Evolutionary conservation across 2,888 invertebrate genomes (phyloP).

Genomic region (Acronicta leporina): DNA sequence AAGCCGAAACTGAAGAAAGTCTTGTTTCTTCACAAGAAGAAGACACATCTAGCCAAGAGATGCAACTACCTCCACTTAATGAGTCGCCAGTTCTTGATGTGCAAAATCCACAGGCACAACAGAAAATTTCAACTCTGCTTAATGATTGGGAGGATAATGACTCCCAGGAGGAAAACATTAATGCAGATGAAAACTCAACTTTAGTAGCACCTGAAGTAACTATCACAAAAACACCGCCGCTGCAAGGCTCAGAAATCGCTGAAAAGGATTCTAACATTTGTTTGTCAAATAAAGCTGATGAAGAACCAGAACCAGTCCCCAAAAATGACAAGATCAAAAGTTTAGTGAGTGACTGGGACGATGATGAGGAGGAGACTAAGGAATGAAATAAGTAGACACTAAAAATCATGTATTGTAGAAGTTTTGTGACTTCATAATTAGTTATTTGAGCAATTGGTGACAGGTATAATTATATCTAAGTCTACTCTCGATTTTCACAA

Average conservation of each 20-base stretch:
- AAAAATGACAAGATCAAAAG: slow-evolving; percentile 80
- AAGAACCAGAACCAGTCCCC: slow-evolving; percentile 42
- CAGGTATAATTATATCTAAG: neutral
- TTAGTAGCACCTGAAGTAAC: slow-evolving; percentile 42
- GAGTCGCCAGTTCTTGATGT: slow-evolving; percentile 40
- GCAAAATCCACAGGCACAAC: slow-evolving; percentile 55
- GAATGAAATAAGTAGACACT: slow-evolving; percentile 25
- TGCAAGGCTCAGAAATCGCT: slow-evolving; percentile 30
- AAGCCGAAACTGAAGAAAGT: slow-evolving; percentile 62
- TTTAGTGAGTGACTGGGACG: slow-evolving; percentile 87
- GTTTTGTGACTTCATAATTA: neutral
- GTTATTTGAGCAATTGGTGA: slow-evolving; percentile 3
- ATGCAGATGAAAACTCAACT: slow-evolving; percentile 25
- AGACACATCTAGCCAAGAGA: slow-evolving; percentile 47
- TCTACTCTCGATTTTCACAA: slow-evolving; percentile 10
- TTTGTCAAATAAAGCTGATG: slow-evolving; percentile 19
- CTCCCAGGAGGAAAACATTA: slow-evolving; percentile 71
- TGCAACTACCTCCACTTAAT: slow-evolving; percentile 19
- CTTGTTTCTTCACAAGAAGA: slow-evolving; percentile 58
- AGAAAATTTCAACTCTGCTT: slow-evolving; percentile 80
- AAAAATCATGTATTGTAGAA: slow-evolving; percentile 6
- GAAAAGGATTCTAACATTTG: slow-evolving; percentile 4
- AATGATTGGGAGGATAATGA: slow-evolving; percentile 88
- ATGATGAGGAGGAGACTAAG: slow-evolving; percentile 78
- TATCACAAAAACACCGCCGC: slow-evolving; percentile 15